A percentile compares a stretch with the other conserved stretches of the same genome.
These are phyloP conservation scores for Nesidiocoris tenuis DNA, from an alignment of 2,888 invertebrate genomes.

Conservation along the genomic window DNA sequence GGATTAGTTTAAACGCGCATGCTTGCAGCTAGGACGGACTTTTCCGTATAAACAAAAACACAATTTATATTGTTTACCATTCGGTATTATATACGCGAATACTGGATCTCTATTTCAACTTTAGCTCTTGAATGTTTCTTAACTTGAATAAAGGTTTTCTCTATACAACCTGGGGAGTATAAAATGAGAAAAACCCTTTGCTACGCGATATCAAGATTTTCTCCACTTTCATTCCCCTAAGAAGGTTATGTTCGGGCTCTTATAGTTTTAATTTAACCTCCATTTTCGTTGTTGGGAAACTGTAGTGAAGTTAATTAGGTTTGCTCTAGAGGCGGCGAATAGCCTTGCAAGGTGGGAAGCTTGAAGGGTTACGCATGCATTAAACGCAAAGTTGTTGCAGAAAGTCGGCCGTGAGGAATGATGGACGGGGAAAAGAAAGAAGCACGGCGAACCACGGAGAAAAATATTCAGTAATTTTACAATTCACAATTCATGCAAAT, in stretches of 20 bases:
- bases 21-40: no score
- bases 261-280: conserved; percentile 26
- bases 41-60: no score
- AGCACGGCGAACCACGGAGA: conserved; percentile 10
- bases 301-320: conserved; percentile 35
- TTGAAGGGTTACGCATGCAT: neutral
- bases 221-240: neutral
- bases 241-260: conserved; percentile 9
- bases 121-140: neutral
- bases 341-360: neutral
- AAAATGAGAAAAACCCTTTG: no score
- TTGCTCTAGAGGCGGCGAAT: conserved; percentile 5
- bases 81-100: no score
- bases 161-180: neutral
- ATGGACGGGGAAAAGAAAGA: conserved; percentile 1
- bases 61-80: no score
- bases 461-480: conserved; percentile 35
- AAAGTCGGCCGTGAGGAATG: neutral
- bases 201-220: neutral
- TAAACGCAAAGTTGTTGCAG: neutral
- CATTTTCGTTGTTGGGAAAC: conserved; percentile 29
- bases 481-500: conserved; percentile 37
- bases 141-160: neutral
- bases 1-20: no score
- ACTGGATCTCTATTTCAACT: no score